Base-by-base conservation (phyloP, 2,888 invertebrate genomes). In the Darwinula stevensoni region DNA sequence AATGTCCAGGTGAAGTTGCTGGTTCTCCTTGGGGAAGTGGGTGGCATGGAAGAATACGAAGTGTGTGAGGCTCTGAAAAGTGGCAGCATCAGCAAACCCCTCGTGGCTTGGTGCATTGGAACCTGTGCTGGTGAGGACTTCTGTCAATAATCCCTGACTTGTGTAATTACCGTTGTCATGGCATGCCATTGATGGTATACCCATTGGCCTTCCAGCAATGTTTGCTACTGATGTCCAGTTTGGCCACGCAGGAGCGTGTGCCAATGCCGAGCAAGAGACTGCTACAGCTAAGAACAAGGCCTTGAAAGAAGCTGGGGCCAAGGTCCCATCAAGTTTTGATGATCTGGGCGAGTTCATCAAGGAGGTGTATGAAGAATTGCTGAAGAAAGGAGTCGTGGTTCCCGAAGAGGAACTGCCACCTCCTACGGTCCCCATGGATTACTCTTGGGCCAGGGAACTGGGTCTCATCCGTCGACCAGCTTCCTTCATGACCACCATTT, bases 341-440 rank as follows among this genome's bases (percentile, higher is more conserved):
- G 70, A 65, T 39, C 52, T 67, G 12, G 94, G 86, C n/a, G 71
- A 71, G 39, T 50, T 67, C 2, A 71, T 84, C 40, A 63, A 62
- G 45, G 61, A 58, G 41, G 58, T 59, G 9, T 62, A 58, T 42
- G 44, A 50, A 54, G 46, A 63, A 31, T 57, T 97, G 37, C 84
- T 97, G 0, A 59, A 63, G 32, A 61, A 64, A 13, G 84, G 86
- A 26, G 62, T 63, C 33, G 74, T 99, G 42, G 65, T 74, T 5
- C 82, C 82, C 0, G 67, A 68, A 41, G 69, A 75, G 28, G 94
- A 99, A 52, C 65, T 76, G 31, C 84, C 91, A 6, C 97, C 97
- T 18, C 97, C 97, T 2, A 91, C 94, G 13, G 91, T 97, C n/a
- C 94, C 94, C 5, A 94, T 97, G 94, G 94, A 97, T 53, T 97